phyloP scores from a whole-genome alignment of 2,888 invertebrate species.

The Hybos culiciformis region DNA sequence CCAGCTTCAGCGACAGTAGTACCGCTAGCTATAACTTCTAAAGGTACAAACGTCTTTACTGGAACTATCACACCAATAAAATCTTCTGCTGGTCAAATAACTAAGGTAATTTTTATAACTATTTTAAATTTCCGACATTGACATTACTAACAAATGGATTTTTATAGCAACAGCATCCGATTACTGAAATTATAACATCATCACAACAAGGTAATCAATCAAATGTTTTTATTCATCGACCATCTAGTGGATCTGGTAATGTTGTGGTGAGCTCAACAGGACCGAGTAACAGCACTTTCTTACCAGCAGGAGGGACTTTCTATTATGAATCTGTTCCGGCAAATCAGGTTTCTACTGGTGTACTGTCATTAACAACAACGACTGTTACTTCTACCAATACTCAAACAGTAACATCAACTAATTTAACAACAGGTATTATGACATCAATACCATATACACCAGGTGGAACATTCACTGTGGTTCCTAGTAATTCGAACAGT shows the following conservation, averaged over 20 bases:
- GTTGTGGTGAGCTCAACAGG: conserved; percentile 15
- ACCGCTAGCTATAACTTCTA: conserved; percentile 28
- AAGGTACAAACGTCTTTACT: conserved; percentile 26
- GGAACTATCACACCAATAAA: conserved; percentile 33
- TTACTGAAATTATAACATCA: conserved; percentile 14
- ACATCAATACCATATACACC: conserved; percentile 28
- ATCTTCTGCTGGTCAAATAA: conserved; percentile 18
- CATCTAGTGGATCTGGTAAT: conserved; percentile 11
- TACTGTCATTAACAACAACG: conserved; percentile 31
- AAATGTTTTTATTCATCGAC: conserved; percentile 25
- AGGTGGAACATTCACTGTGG: conserved; percentile 31
- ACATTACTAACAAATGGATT: conserved; percentile 16
- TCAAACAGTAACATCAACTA: conserved; percentile 19
- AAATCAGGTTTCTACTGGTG: conserved; percentile 29
- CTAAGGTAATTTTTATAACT: conserved; percentile 7
- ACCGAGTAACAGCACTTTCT: conserved; percentile 19
- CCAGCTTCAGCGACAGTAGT: conserved; percentile 28
- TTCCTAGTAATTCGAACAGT: conserved; percentile 21
- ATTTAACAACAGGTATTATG: conserved; percentile 18
- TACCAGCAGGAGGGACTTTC: conserved; percentile 28
- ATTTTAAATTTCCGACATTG: conserved; percentile 2
- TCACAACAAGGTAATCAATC: conserved; percentile 12
- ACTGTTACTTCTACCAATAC: conserved; percentile 27
- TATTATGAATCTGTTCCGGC: conserved; percentile 35
- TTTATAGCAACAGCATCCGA: conserved; percentile 13